Percentiles rank a stretch among this genome's conserved stretches.
Evolutionary conservation across 1,140 invertebrate genomes (phyloP).

Genomic region (Stegodyphus dumicola): DNA sequence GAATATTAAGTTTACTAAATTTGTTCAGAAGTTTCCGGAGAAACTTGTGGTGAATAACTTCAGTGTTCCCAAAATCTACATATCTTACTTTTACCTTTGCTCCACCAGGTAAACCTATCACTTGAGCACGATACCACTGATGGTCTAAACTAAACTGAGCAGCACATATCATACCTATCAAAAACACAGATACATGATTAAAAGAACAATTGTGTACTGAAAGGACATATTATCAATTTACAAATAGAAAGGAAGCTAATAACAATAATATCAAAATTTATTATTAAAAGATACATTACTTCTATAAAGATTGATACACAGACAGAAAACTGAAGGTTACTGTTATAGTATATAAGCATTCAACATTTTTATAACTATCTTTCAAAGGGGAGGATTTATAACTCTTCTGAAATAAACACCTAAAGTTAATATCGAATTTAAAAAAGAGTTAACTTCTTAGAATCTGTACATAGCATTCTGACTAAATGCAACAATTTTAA

Average conservation of each 20-base stretch:
- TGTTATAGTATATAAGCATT: too few species aligned
- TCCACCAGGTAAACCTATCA: constrained; percentile 66
- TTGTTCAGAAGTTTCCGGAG: constrained; percentile 65
- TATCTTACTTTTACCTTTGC: constrained; percentile 69
- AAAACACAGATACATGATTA: constrained; percentile 1
- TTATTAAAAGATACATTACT: not conserved
- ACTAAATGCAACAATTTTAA: too few species aligned
- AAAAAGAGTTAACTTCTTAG: too few species aligned
- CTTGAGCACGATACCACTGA: constrained; percentile 69
- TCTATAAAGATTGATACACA: too few species aligned
- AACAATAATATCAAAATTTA: not conserved
- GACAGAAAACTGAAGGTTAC: too few species aligned
- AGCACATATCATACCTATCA: constrained; percentile 70
- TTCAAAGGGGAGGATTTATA: too few species aligned
- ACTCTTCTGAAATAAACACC: too few species aligned
- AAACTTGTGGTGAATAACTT: constrained; percentile 64
- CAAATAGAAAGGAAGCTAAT: not conserved
- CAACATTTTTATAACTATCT: too few species aligned
- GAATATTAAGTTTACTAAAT: constrained; percentile 42
- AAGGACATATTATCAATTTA: too few species aligned
- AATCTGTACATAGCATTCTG: too few species aligned
- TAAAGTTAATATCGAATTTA: too few species aligned
- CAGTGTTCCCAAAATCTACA: constrained; percentile 71
- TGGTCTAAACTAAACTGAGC: constrained; percentile 66
- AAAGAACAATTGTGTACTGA: not conserved